A percentile compares a stretch with the other conserved stretches of the same genome.
Evolutionary conservation across 1,140 invertebrate genomes (phyloP).

Genomic region (Caenorhabditis latens): DNA sequence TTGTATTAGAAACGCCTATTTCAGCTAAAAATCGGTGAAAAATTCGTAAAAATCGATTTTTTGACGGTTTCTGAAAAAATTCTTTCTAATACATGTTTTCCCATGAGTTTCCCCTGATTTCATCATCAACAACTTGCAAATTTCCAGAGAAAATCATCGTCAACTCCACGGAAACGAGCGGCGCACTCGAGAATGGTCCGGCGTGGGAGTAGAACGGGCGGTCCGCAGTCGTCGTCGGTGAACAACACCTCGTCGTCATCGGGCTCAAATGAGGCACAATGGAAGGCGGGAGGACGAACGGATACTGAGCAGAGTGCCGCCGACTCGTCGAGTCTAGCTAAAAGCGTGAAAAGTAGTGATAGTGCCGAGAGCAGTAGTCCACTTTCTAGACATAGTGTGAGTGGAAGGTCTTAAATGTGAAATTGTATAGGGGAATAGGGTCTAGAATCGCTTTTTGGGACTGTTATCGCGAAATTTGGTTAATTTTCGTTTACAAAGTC

Average conservation of each 20-base stretch:
- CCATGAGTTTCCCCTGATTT: too few relatives aligned
- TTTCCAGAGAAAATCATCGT: neutral
- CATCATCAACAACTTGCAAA: neutral
- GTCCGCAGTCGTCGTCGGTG: neutral
- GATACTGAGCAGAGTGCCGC: neutral
- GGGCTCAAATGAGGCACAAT: conserved; percentile 2
- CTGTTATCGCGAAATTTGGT: too few relatives aligned
- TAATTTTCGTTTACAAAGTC: too few relatives aligned
- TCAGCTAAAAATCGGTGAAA: too few relatives aligned
- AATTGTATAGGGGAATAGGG: neutral
- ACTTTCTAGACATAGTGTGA: neutral
- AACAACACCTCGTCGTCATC: conserved; percentile 31
- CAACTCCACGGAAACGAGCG: conserved; percentile 30
- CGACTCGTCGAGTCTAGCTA: neutral
- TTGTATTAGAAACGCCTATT: too few relatives aligned
- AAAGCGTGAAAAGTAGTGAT: conserved; percentile 26
- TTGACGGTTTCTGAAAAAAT: too few relatives aligned
- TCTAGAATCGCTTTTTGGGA: too few relatives aligned
- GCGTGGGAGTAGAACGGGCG: conserved; percentile 21
- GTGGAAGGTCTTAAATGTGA: neutral
- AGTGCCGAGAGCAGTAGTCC: conserved; percentile 12
- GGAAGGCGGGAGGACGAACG: conserved; percentile 1
- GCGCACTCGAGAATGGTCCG: conserved; percentile 45
- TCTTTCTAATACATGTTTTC: too few relatives aligned
- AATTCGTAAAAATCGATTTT: too few relatives aligned